Base-by-base conservation (phyloP, 2,888 invertebrate genomes). In the Cordilura impudica region DNA sequence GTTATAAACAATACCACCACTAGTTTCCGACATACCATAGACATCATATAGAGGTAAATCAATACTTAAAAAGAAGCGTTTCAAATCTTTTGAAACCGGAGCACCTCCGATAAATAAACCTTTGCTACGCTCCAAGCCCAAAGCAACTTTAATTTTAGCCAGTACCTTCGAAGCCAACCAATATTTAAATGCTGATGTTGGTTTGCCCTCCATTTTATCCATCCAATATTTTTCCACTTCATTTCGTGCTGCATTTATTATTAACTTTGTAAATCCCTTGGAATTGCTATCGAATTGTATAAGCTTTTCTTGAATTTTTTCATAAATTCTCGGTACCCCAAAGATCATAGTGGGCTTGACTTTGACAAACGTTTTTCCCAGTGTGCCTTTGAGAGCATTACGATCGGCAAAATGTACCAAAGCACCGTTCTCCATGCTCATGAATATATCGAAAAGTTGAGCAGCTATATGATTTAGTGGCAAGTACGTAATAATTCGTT, bases 381-480 rank as follows among this genome's bases (percentile, higher is more conserved):
- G 90, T 56, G 93, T 93, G 66, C 96, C 96, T 88, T 95, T 97
- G 3, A 98, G 90, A 0, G 97, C 97, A 89, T 97, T 94, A 67
- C 94, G 95, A 86, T 96, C 95, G 4, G 96, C 97, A 90, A 97
- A 97, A 88, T 94, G 95, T 12, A 96, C 91, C 8, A 85, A 84
- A 2, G 84, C 91, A 0, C 86, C 88, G 8, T 76, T 61, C 2
- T 63, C 21, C 10, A 88, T 18, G 4, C 56, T 66, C 56, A 93
- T 86, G 84, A 94, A 95, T 43, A 97, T 92, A 84, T 97, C 97
- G 47, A 88, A 83, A 2, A 88, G 92, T 92, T 97, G 97, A 8
- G 96, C 97, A 16, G 97, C 97, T 31, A 97, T 94, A 86, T 98
- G 97, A 86, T 95, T 97, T 63, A 98, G 91, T 0, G 97, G 97